These are phyloP conservation scores for Gymnocypris eckloni DNA, from an alignment of 2,797 vertebrate genomes.

Conservation along the genomic window DNA sequence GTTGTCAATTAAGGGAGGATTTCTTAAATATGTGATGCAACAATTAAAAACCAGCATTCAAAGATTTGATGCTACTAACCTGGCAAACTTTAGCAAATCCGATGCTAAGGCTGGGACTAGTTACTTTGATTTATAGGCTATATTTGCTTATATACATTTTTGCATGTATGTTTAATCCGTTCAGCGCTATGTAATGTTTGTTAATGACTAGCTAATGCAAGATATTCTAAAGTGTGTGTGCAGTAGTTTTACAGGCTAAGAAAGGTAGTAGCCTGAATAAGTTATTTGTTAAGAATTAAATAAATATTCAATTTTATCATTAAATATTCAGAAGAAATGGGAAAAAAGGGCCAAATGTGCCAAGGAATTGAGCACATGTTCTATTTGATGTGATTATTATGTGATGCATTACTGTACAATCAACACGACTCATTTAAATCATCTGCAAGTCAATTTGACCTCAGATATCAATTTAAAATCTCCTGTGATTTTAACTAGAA, in stretches of 20 bases:
- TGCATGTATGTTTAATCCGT: neutral
- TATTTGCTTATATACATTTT: too few relatives aligned
- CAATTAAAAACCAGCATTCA: neutral
- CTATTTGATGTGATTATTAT: neutral
- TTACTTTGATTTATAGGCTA: neutral
- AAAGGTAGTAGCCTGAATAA: neutral
- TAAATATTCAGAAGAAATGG: neutral
- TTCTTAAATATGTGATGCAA: neutral
- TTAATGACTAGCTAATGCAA: neutral
- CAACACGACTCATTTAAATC: neutral
- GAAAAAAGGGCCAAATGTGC: neutral
- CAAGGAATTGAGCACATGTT: neutral
- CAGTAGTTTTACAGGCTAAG: neutral
- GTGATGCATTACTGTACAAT: neutral
- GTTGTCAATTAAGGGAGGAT: neutral
- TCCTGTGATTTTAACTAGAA: neutral
- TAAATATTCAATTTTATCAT: too few relatives aligned
- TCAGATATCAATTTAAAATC: neutral
- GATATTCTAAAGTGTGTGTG: neutral
- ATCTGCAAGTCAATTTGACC: neutral
- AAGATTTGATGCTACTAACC: neutral
- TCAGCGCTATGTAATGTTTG: neutral
- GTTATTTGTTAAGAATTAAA: too few relatives aligned
- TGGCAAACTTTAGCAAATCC: neutral
- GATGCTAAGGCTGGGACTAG: neutral